phyloP scores from a whole-genome alignment of 2,888 invertebrate species.

The Eupeodes latifasciatus region DNA sequence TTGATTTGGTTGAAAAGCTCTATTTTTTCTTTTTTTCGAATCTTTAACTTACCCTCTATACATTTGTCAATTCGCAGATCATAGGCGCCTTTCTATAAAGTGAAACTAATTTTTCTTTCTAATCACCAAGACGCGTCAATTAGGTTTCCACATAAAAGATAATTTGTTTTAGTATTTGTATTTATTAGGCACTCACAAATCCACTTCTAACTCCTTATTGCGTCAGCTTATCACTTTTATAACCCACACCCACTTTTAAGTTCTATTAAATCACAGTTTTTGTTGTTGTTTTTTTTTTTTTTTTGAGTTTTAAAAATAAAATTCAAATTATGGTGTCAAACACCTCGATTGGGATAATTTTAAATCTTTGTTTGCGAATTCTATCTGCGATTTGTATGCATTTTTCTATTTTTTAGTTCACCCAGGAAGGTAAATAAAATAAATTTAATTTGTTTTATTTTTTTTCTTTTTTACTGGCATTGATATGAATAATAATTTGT shows the following conservation, averaged over 20 bases:
- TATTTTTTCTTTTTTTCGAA: background rate
- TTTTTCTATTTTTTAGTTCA: background rate
- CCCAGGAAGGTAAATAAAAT: background rate
- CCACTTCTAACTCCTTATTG: conserved; percentile 1
- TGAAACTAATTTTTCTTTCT: conserved; percentile 35
- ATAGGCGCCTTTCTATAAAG: background rate
- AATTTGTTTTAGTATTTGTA: background rate
- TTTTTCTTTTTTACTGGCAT: background rate
- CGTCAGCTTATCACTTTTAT: background rate
- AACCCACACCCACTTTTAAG: conserved; percentile 53
- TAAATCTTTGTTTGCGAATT: conserved; percentile 24
- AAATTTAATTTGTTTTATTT: too few relatives aligned
- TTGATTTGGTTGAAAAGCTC: too few relatives aligned
- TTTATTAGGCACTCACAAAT: conserved; percentile 57
- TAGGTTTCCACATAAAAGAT: background rate
- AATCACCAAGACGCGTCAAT: background rate
- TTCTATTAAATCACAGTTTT: conserved; percentile 2
- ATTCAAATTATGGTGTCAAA: conserved; percentile 69
- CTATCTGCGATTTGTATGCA: conserved; percentile 6
- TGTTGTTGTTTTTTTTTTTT: background rate
- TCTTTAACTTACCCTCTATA: background rate
- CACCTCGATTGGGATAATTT: conserved; percentile 59
- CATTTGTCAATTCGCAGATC: background rate
- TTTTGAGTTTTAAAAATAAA: conserved; percentile 44
- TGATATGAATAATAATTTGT: background rate